Base-by-base conservation (phyloP, 1,140 invertebrate species). In the Pachyrhynchus sulphureomaculatus region DNA sequence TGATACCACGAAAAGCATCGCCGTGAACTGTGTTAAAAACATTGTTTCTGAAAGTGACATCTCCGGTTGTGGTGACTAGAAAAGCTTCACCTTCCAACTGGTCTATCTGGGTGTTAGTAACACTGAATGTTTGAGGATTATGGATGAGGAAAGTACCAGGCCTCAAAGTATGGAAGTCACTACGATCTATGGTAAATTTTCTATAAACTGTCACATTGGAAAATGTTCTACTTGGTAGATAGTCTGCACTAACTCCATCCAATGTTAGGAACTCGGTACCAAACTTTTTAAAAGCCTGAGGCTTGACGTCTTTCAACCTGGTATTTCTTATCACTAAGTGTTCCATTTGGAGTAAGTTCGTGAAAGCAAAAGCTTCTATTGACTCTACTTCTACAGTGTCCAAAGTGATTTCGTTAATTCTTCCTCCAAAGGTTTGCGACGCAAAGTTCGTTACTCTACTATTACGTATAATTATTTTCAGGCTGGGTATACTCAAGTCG, bases 261-360 rank as follows among this genome's bases (percentile, higher is more conserved):
- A 90, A 77, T 24, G 83, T 75, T 64, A 90, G 78, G 61, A 83
- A 83, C 24, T 82, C 78, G 0, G 87, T 83, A 23, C 83, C 81
- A 69, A 92, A 90, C 73, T 90, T 89, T 58, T 91, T 91, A 66
- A 92, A 90, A 1, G 88, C 84, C 71, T 90, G 87, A 20, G 83
- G 81, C 64, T 89, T 84, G 13, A 90, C 79, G 6, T 76, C 80
- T 20, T 81, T 79, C 15, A 89, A 76, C 1, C 65, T 69, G 51
- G 82, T 83, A 65, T 88, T 79, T 12, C 55, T 69, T 23, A 86
- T 71, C 63, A 81, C 76, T 42, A 87, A 76, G 20, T 72, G 79
- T 63, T 78, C 76, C n/a, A 78, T 77, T 48, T 82, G 82, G 2
- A 78, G 72, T 1, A 89, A 75, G 68, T 85, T 88, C 48, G 86